Conservation (phyloP, 30 jellyfish, hydroid and myxozoan species). For the Pseudorhiza aurosa region DNA sequence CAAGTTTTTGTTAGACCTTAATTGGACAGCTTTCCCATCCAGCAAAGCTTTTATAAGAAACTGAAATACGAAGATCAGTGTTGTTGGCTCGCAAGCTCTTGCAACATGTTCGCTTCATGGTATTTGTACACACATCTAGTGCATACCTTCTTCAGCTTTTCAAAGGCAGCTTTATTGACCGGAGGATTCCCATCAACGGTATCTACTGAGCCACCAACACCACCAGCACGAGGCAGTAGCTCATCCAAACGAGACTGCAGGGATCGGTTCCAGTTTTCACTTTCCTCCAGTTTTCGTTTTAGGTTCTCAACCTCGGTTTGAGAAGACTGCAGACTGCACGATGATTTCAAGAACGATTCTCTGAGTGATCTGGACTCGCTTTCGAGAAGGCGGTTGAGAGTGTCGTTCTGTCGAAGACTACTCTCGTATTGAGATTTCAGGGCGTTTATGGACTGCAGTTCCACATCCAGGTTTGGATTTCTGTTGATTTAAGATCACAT, state of each 20-base stretch:
- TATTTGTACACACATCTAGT: too few relatives aligned
- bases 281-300: slow-evolving; percentile 45
- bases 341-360: neutral
- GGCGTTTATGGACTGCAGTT: slow-evolving; percentile 40
- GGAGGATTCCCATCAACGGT: slow-evolving; percentile 6
- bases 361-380: slow-evolving; percentile 10
- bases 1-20: too few relatives aligned
- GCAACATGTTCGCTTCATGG: too few relatives aligned
- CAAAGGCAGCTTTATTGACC: neutral
- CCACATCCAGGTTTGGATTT: slow-evolving; percentile 2
- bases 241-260: slow-evolving; percentile 57
- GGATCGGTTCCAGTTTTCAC: slow-evolving; percentile 71
- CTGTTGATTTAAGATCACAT: neutral
- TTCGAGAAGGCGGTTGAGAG: slow-evolving; percentile 71
- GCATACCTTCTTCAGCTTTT: slow-evolving; percentile 1
- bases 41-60: too few relatives aligned
- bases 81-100: too few relatives aligned
- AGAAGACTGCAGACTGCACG: neutral
- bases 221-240: slow-evolving; percentile 54
- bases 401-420: slow-evolving; percentile 71
- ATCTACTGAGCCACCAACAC: slow-evolving; percentile 42
- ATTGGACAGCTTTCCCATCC: too few relatives aligned
- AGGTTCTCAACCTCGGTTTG: slow-evolving; percentile 23
- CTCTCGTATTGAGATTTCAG: slow-evolving; percentile 72
- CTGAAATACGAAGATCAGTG: too few relatives aligned